Percentiles rank a stretch among this genome's conserved stretches.
phyloP scores from a whole-genome alignment of 2,797 vertebrate genomes.

The Betta splendens region DNA sequence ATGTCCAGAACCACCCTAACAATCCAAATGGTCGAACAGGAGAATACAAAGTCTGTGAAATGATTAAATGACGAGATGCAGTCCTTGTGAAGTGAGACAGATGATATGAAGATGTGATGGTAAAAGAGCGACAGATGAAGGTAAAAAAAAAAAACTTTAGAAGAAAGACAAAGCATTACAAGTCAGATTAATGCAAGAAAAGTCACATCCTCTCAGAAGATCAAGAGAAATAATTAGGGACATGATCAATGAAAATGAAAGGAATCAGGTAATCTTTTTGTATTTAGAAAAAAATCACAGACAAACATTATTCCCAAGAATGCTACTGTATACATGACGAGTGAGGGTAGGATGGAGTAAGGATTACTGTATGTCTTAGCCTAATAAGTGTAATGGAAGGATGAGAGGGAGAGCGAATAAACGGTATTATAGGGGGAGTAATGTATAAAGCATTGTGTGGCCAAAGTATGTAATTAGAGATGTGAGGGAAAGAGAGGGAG shows the following conservation, averaged over 20 bases:
- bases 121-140: neutral
- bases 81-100: neutral
- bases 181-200: constrained; percentile 6
- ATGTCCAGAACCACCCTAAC: constrained; percentile 25
- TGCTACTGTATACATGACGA: constrained; percentile 35
- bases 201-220: too few relatives aligned
- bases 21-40: constrained; percentile 28
- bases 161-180: constrained; percentile 2
- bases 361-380: constrained; percentile 30
- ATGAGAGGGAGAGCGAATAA: constrained; percentile 50
- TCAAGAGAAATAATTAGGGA: too few relatives aligned
- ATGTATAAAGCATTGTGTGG: constrained; percentile 65
- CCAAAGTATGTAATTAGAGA: constrained; percentile 66
- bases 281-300: constrained; percentile 29
- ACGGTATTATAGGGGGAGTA: constrained; percentile 53
- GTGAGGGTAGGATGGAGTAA: constrained; percentile 31
- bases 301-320: constrained; percentile 43
- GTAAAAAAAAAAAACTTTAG: neutral
- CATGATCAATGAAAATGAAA: constrained; percentile 24
- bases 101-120: constrained; percentile 6
- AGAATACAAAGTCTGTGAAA: constrained; percentile 12
- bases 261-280: constrained; percentile 11
- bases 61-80: constrained; percentile 5
- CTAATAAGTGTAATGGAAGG: constrained; percentile 47
- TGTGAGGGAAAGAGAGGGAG: constrained; percentile 44